Base-by-base conservation (phyloP, 2,797 vertebrate species). In the Rhinatrema bivittatum region DNA sequence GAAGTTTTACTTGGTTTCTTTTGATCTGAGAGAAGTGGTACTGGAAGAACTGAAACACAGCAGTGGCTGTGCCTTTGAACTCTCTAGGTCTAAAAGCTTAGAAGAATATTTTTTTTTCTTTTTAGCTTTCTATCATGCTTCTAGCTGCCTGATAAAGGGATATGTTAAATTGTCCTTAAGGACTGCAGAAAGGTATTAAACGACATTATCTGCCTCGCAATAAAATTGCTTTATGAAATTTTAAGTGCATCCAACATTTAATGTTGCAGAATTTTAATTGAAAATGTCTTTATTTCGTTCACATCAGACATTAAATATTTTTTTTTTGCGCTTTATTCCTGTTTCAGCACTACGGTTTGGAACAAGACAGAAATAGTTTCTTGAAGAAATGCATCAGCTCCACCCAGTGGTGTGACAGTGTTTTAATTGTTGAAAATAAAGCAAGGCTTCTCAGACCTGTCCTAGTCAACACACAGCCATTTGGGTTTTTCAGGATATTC, bases 11-110 rank as follows among this genome's bases (percentile, higher is more conserved):
- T 53, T 21, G 21, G 45, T 42, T 56, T 29, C 42, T 66, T 70
- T 66, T 60, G 69, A 73, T 63, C 56, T 56, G 53, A 16, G 59
- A 32, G 44, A 42, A 63, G 45, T 42, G 41, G 40, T 25, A 65
- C 39, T 41, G 49, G 7, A 49, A 57, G 53, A 52, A 41, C 29
- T 51, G 63, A 70, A 63, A 36, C 11, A 1, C 61, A 50, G 57
- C 63, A 47, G 65, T 64, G 52, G 17, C 50, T 66, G 57, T 44
- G 46, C 30, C 72, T 73, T 75, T 75, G 70, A 75, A 75, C 72
- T 71, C 72, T 53, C 70, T 70, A 71, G 70, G 70, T 65, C 65
- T 75, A 65, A 73, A 73, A 73, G 72, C 57, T 65, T 68, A 46
- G 61, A 56, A 73, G 72, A 64, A 66, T 53, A 65, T 69, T 60